A percentile compares a stretch with the other conserved stretches of the same genome.
phyloP scores from a whole-genome alignment of 2,888 invertebrate species.

The Drosophila tripunctata region DNA sequence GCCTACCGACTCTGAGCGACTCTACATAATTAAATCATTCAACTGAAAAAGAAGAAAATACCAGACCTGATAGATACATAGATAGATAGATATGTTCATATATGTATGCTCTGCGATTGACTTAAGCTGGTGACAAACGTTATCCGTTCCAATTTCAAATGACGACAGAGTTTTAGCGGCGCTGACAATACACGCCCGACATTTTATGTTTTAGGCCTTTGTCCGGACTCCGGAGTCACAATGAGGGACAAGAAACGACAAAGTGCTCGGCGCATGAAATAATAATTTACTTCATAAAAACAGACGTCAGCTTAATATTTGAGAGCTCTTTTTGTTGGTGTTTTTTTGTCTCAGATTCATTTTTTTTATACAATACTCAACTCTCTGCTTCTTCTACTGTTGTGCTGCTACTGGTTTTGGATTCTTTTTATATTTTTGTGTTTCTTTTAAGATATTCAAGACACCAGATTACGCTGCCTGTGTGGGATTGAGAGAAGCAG shows the following conservation, averaged over 20 bases:
- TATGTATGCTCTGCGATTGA: slow-evolving; percentile 36
- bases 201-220: slow-evolving; percentile 50
- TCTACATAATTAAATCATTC: slow-evolving; percentile 72
- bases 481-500: slow-evolving; percentile 56
- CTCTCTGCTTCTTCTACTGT: slow-evolving; percentile 7
- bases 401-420: slow-evolving; percentile 72
- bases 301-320: slow-evolving; percentile 73
- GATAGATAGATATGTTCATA: slow-evolving; percentile 22
- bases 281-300: slow-evolving; percentile 76
- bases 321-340: slow-evolving; percentile 44
- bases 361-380: no score
- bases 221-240: slow-evolving; percentile 44
- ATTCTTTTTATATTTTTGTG: slow-evolving; percentile 21
- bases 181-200: slow-evolving; percentile 65
- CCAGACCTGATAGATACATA: slow-evolving; percentile 45
- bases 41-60: slow-evolving; percentile 47
- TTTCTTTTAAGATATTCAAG: slow-evolving; percentile 37
- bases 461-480: slow-evolving; percentile 68
- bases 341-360: slow-evolving; percentile 2
- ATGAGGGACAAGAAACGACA: slow-evolving; percentile 56
- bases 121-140: slow-evolving; percentile 67
- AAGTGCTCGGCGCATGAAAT: slow-evolving; percentile 70
- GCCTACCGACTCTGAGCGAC: slow-evolving; percentile 2
- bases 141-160: slow-evolving; percentile 81
- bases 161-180: slow-evolving; percentile 74